phyloP scores from a whole-genome alignment of 1,140 invertebrate species.

The Ladona fulva region DNA sequence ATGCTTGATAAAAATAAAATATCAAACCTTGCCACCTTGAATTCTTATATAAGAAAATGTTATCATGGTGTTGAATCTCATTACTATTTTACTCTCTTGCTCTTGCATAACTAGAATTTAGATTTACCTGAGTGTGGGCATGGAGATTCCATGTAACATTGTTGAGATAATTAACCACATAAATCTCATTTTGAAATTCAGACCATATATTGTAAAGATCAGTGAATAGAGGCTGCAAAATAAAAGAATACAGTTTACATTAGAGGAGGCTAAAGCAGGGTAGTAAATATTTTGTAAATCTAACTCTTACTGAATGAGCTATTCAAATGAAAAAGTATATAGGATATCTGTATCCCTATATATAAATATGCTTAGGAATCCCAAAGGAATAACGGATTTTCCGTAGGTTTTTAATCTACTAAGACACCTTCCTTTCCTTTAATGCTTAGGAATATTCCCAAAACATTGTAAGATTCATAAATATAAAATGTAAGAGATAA shows the following conservation, averaged over 20 bases:
- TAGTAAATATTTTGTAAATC: too few relatives aligned
- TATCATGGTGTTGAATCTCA: background rate
- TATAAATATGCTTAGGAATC: background rate
- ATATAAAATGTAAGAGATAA: too few relatives aligned
- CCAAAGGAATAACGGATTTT: background rate
- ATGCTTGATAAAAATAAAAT: too few relatives aligned
- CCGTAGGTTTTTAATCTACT: background rate
- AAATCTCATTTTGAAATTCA: conserved; percentile 49
- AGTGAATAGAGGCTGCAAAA: conserved; percentile 49
- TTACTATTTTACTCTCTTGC: background rate
- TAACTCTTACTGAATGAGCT: too few relatives aligned
- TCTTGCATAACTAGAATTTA: background rate
- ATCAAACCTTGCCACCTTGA: background rate
- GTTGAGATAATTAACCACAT: conserved; percentile 48
- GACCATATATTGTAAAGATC: conserved; percentile 52
- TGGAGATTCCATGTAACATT: conserved; percentile 42
- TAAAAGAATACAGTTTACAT: too few relatives aligned
- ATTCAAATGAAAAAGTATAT: background rate
- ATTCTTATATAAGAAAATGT: too few relatives aligned
- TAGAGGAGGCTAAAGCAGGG: too few relatives aligned
- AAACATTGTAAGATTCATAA: too few relatives aligned
- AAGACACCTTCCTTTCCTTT: too few relatives aligned
- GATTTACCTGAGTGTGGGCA: conserved; percentile 11
- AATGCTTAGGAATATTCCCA: too few relatives aligned
- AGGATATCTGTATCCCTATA: background rate